phyloP scores from a whole-genome alignment of 64 coral and sea anemone species.

The Exaiptasia diaphana region DNA sequence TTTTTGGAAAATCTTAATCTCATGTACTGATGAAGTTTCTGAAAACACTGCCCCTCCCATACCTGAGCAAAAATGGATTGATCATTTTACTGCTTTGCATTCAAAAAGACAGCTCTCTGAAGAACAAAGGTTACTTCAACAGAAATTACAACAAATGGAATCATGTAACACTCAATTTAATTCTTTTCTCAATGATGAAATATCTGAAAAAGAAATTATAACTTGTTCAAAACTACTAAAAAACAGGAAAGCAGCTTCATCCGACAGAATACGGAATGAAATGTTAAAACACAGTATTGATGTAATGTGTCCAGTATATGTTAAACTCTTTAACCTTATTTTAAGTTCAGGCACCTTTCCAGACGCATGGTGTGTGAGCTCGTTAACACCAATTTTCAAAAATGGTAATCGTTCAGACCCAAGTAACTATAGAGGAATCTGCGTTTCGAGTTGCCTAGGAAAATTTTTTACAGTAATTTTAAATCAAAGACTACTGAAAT shows the following conservation, averaged over 20 bases:
- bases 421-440: conserved; percentile 2
- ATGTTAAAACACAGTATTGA: conserved; percentile 1
- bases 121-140: background rate
- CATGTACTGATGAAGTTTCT: background rate
- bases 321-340: background rate
- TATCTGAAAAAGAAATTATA: conserved; percentile 11
- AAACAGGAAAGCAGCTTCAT: background rate
- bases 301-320: background rate
- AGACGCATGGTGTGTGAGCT: conserved; percentile 1
- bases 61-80: background rate
- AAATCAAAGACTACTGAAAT: background rate
- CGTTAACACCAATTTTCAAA: conserved; percentile 21
- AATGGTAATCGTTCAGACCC: background rate
- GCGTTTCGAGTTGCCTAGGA: background rate
- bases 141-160: background rate
- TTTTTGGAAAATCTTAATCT: background rate
- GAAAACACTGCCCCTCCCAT: background rate
- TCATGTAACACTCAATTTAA: background rate
- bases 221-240: background rate
- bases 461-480: conserved; percentile 1
- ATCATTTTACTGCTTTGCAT: background rate
- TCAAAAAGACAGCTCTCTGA: background rate
- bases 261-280: conserved; percentile 20
- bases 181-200: background rate
- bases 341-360: background rate